These are phyloP conservation scores for Perithous albicinctus DNA, from an alignment of 2,888 invertebrate species.

Conservation along the genomic window DNA sequence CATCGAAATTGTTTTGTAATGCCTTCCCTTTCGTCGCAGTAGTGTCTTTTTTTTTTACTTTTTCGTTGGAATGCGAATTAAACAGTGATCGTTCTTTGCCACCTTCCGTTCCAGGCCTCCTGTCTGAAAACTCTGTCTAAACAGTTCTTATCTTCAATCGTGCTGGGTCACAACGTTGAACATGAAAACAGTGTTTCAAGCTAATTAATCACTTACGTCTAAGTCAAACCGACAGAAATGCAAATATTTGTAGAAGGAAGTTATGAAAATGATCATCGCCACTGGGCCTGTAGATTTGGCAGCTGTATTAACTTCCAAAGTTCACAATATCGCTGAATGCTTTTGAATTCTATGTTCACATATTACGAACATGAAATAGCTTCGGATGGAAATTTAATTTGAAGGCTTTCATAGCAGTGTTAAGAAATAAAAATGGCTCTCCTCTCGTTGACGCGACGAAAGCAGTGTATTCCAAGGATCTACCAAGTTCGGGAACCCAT, in stretches of 20 bases:
- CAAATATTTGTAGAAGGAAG: slow-evolving; percentile 1
- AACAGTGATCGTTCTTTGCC: not conserved
- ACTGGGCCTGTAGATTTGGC: not conserved
- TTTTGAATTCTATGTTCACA: not conserved
- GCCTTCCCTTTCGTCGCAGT: not conserved
- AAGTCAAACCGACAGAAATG: not conserved
- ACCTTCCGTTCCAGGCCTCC: not conserved
- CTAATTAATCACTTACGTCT: slow-evolving; percentile 2
- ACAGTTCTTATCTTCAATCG: not conserved
- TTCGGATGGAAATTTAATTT: not conserved
- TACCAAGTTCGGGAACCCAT: slow-evolving; percentile 21
- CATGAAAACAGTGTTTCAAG: not conserved
- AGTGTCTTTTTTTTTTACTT: not conserved
- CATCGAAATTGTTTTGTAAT: not conserved
- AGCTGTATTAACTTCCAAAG: not conserved
- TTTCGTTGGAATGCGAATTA: not conserved
- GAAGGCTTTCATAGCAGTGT: too few species aligned
- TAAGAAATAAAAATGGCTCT: not conserved
- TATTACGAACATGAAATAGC: too few species aligned
- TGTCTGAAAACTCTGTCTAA: not conserved
- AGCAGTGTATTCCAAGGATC: slow-evolving; percentile 5
- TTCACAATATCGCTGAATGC: not conserved
- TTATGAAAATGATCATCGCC: not conserved
- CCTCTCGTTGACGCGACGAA: not conserved
- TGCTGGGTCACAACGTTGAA: not conserved